Conservation (phyloP, 2,797 vertebrate genomes). For the Neopelma chrysocephalum region DNA sequence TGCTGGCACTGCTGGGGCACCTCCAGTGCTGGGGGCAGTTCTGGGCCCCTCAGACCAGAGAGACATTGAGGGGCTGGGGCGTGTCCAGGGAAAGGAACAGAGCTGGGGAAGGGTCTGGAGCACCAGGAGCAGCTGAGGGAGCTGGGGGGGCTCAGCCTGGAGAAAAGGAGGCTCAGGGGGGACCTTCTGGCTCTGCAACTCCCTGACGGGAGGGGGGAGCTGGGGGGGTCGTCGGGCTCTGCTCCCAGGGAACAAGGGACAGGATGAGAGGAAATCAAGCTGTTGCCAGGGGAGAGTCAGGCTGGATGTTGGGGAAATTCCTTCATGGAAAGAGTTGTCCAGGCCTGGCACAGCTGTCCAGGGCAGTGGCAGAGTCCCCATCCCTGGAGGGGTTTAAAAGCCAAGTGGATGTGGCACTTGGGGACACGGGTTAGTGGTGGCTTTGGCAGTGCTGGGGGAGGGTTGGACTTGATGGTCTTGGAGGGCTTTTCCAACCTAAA, state of each 20-base stretch:
- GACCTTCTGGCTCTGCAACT: neutral
- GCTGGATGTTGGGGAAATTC: neutral
- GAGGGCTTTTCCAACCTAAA: fast-evolving
- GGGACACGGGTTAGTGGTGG: neutral
- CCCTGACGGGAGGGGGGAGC: neutral
- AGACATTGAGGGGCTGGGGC: too few relatives aligned
- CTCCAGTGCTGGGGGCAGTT: too few relatives aligned
- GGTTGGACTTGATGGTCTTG: neutral
- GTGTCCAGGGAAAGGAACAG: too few relatives aligned
- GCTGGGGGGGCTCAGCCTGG: too few relatives aligned
- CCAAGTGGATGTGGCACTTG: neutral
- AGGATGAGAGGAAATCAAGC: too few relatives aligned
- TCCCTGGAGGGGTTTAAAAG: neutral
- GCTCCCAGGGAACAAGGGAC: too few relatives aligned
- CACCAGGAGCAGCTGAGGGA: too few relatives aligned
- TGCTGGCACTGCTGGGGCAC: too few relatives aligned
- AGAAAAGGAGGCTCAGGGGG: too few relatives aligned
- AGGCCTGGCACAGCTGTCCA: neutral
- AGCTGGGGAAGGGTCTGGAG: too few relatives aligned
- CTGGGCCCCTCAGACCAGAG: too few relatives aligned
- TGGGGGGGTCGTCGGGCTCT: too few relatives aligned
- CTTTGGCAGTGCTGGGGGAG: neutral
- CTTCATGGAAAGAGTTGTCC: neutral
- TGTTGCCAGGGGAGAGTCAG: neutral
- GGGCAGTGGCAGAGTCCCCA: neutral